Base-by-base conservation (phyloP, 1,140 invertebrate genomes). In the Drosophila tsacasi region DNA sequence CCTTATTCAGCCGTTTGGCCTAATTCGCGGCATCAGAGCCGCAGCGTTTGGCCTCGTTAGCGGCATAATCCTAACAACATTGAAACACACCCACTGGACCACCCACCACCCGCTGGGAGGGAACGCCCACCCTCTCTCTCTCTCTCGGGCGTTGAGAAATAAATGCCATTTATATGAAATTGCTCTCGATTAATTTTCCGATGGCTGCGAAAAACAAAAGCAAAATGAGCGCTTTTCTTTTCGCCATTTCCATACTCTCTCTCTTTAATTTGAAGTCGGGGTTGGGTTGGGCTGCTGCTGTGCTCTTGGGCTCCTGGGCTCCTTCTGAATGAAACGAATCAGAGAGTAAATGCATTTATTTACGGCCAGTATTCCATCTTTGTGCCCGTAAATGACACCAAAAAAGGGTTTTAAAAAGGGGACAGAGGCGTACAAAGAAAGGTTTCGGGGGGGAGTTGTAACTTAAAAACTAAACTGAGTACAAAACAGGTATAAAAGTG, bases 91-190 rank as follows among this genome's bases (percentile, higher is more conserved):
- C 55, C 15, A 47, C 8, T 37, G n/a, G 19, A 21, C 32, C 40
- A 32, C 17, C 59, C 52, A 49, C 23, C 47, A 27, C 54, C 55
- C 40, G 35, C 42, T 47, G 35, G 35, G 35, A 13, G 35, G 35
- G 4, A 37, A 37, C 4, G 35, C 35, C 35, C 32, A 35, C 10
- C 30, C 27, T 30, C 44, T 55, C 27, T 57, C 15, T 12, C 50
- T 19, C 44, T 6, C 42, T 35, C 37, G 44, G 69, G 66, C 69
- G 52, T 35, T 79, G 75, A 66, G 52, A 58, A 76, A 71, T 71
- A 81, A 58, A 63, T 66, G 81, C 75, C 75, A 84, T 84, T 84
- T 80, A 71, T 84, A 84, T 76, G 72, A 84, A 83, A 84, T 80
- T 64, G 81, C 61, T 74, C 62, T 84, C 81, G 66, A 84, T 84